Conservation (phyloP, 1,140 invertebrate genomes). For the Potamilus streckersoni region DNA sequence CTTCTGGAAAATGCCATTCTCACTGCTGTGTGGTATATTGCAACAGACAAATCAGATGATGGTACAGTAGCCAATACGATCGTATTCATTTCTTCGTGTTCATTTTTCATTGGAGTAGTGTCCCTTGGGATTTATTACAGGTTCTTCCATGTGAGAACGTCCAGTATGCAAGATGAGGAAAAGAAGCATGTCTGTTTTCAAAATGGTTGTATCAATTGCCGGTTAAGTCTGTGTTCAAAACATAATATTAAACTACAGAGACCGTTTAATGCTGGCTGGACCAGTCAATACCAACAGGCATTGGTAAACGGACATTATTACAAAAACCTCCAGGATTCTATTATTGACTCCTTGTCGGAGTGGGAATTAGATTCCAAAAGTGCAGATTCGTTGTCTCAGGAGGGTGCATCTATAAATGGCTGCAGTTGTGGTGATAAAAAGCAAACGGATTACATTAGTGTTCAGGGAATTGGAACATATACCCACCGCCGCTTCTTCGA, state of each 20-base stretch:
- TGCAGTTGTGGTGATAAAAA: constrained; percentile 12
- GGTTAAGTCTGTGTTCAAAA: constrained; percentile 53
- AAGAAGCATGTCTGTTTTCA: constrained; percentile 38
- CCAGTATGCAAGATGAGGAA: constrained; percentile 44
- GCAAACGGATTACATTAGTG: constrained; percentile 17
- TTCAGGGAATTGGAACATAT: constrained; percentile 46
- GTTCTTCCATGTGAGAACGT: constrained; percentile 76
- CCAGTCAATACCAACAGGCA: constrained; percentile 47
- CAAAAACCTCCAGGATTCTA: constrained; percentile 50
- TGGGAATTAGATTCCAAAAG: constrained; percentile 27
- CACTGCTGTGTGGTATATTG: constrained; percentile 63
- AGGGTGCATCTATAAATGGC: constrained; percentile 19
- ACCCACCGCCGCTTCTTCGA: constrained; percentile 46
- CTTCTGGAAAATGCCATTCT: constrained; percentile 84
- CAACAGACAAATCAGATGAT: constrained; percentile 7
- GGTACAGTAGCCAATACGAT: constrained; percentile 50
- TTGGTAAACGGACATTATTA: constrained; percentile 46
- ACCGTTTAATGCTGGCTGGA: constrained; percentile 50
- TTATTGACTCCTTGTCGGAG: constrained; percentile 35
- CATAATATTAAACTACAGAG: constrained; percentile 44
- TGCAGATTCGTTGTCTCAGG: constrained; percentile 23
- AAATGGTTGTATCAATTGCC: constrained; percentile 55
- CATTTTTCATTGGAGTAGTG: constrained; percentile 83
- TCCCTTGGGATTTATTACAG: constrained; percentile 89
- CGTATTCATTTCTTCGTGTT: constrained; percentile 73